A percentile compares a stretch with the other conserved stretches of the same genome.
Conservation (phyloP, 2,797 vertebrate species). For the Melanotaenia trifasciata region DNA sequence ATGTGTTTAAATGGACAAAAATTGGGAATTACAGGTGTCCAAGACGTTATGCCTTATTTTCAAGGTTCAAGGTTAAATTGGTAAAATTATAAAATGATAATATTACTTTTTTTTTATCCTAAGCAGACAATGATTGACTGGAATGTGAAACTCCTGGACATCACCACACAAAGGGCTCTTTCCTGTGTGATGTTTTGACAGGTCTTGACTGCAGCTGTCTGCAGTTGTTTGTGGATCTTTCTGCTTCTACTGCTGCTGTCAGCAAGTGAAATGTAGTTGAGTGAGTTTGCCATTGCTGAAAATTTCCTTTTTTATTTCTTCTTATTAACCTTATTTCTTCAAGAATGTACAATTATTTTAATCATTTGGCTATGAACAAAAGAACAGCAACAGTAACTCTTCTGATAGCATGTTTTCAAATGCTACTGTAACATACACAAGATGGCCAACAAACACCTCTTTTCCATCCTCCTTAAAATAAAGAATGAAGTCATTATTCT, state of each 20-base stretch:
- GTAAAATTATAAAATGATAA: neutral
- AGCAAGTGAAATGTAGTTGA: neutral
- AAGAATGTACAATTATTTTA: neutral
- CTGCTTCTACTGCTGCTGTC: neutral
- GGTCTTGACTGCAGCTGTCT: conserved; percentile 3
- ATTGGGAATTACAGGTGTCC: neutral
- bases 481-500: neutral
- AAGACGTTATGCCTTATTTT: neutral
- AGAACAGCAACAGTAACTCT: neutral
- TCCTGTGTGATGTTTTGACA: neutral
- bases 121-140: neutral
- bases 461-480: neutral
- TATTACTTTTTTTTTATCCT: neutral
- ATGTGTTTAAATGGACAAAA: neutral
- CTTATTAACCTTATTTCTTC: neutral
- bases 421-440: neutral
- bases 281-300: neutral
- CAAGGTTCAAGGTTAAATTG: neutral
- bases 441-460: neutral
- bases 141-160: neutral
- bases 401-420: neutral
- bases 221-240: neutral
- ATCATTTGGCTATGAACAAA: neutral
- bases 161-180: neutral
- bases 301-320: neutral